A percentile compares a stretch with the other conserved stretches of the same genome.
phyloP scores from a whole-genome alignment of 2,797 vertebrate species.

The Dendrocincla fuliginosa region DNA sequence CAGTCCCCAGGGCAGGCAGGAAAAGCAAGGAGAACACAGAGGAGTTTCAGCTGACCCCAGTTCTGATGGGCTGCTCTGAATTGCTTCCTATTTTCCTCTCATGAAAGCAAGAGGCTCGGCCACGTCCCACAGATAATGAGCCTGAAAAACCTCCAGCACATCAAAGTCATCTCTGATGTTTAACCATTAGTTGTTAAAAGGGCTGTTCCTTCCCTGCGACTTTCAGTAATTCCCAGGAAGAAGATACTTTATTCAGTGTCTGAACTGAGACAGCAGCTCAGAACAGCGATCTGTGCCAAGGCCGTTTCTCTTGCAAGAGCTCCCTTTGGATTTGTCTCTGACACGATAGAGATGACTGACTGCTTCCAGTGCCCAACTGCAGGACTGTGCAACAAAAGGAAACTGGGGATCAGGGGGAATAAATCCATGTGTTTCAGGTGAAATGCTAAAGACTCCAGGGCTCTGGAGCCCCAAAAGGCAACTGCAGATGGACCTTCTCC shows the following conservation, averaged over 20 bases:
- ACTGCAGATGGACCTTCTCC: neutral
- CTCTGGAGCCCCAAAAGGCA: neutral
- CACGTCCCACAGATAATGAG: rapidly evolving
- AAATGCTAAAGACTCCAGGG: neutral
- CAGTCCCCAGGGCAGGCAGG: neutral
- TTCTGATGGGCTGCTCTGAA: neutral
- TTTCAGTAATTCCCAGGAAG: neutral
- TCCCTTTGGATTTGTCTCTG: neutral
- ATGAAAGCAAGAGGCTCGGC: neutral
- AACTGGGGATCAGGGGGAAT: neutral
- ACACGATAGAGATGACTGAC: neutral
- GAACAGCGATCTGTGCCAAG: neutral
- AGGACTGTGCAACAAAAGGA: neutral
- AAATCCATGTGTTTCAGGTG: neutral
- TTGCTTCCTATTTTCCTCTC: neutral
- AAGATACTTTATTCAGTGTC: neutral
- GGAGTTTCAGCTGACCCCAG: neutral
- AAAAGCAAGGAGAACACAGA: neutral
- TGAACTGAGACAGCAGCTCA: neutral
- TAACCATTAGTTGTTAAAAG: neutral
- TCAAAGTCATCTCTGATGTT: neutral
- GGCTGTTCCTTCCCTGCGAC: neutral
- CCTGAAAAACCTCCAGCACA: neutral
- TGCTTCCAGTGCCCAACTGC: neutral
- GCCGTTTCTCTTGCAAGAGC: neutral